These are phyloP conservation scores for Hydra vulgaris DNA, from an alignment of 30 jellyfish, hydroid and myxozoan species.

Conservation along the genomic window DNA sequence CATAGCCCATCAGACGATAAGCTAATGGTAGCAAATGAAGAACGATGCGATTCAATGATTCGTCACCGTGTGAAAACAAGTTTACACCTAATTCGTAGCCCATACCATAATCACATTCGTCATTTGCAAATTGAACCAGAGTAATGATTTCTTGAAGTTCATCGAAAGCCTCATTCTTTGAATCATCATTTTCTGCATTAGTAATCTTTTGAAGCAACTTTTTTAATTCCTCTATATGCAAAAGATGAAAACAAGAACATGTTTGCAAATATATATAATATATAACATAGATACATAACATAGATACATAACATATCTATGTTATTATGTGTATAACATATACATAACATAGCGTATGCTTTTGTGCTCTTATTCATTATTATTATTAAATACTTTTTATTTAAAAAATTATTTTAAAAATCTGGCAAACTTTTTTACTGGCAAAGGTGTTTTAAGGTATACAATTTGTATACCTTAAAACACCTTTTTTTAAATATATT, in stretches of 20 bases:
- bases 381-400: no score
- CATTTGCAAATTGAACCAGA: slow-evolving; percentile 79
- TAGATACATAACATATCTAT: no score
- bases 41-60: slow-evolving; percentile 27
- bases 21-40: slow-evolving; percentile 61
- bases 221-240: slow-evolving; percentile 36
- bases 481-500: no score
- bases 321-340: no score
- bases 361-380: no score
- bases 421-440: no score
- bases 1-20: slow-evolving; percentile 50
- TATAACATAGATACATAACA: no score
- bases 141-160: slow-evolving; percentile 69
- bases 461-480: no score
- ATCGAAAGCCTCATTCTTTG: slow-evolving; percentile 32
- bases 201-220: slow-evolving; percentile 41
- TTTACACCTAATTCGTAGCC: slow-evolving; percentile 83
- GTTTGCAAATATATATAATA: background rate
- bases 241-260: background rate
- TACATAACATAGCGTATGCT: no score
- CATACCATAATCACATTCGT: slow-evolving; percentile 95
- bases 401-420: no score
- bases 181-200: slow-evolving; percentile 36
- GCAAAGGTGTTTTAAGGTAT: no score
- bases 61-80: slow-evolving; percentile 50